These are phyloP conservation scores for Xenopus laevis DNA, from an alignment of 2,113 vertebrate genomes.

Conservation along the genomic window DNA sequence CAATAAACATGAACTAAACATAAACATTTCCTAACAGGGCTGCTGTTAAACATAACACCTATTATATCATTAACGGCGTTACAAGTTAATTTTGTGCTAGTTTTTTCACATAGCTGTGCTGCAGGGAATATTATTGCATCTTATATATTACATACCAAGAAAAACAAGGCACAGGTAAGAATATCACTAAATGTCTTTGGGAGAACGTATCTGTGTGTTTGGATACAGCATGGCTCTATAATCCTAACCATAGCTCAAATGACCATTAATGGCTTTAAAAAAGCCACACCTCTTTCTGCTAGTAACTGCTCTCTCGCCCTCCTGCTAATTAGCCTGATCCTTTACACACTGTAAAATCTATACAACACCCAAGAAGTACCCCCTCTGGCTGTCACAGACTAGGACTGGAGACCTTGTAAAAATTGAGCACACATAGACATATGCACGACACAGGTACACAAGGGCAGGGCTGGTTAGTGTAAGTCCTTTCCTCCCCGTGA, in stretches of 20 bases:
- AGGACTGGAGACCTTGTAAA: conserved; percentile 66
- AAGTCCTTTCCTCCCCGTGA: conserved; percentile 65
- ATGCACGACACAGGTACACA: conserved; percentile 39
- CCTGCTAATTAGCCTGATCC: conserved; percentile 76
- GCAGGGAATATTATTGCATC: too few relatives aligned
- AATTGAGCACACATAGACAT: conserved; percentile 40
- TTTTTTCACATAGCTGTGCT: too few relatives aligned
- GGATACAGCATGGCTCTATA: background rate
- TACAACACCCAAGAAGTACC: conserved; percentile 69
- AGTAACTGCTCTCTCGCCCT: conserved; percentile 60
- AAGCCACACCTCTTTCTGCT: conserved; percentile 39
- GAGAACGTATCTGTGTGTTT: background rate
- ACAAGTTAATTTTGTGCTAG: too few relatives aligned
- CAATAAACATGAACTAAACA: too few relatives aligned
- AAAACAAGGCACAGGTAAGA: background rate
- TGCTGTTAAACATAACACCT: too few relatives aligned
- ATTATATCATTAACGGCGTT: too few relatives aligned
- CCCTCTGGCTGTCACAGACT: conserved; percentile 73
- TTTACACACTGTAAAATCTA: conserved; percentile 79
- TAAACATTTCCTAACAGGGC: too few relatives aligned
- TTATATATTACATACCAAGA: too few relatives aligned
- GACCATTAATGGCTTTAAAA: conserved; percentile 23
- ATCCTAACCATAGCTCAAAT: background rate
- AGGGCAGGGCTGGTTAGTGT: conserved; percentile 56
- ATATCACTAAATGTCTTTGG: background rate